Base-by-base conservation (phyloP, 1,140 invertebrate species). In the Steinernema feltiae region DNA sequence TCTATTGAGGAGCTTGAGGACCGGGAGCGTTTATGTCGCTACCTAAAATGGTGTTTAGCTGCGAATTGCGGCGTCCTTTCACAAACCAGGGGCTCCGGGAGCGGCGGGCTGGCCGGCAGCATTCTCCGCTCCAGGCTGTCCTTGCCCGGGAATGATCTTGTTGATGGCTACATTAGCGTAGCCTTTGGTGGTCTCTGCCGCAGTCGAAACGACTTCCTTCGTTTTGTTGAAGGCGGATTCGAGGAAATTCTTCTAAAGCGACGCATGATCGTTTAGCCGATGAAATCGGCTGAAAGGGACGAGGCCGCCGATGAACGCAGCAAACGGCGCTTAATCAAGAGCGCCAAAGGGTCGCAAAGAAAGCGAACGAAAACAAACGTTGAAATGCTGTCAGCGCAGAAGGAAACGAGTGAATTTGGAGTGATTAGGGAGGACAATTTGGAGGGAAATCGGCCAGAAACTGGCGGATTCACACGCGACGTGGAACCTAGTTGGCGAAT, bases 191-290 rank as follows among this genome's bases (percentile, higher is more conserved):
- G 53, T 63, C 24, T 63, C 53, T 3, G 53, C 53, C 3, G 53
- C 53, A 3, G 53, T 63, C 3, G 53, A 63, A 7, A 63, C 53
- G 53, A 63, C 53, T 21, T 63, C 53, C 24, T 63, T 63, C 12
- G 53, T 63, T 27, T 63, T 63, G 53, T 63, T 63, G 53, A 63
- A 63, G 53, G 53, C 53, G 24, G 53, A 63, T 27, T 63, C 53
- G 53, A 63, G 53, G 53, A 63, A 63, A 27, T 63, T 63, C 53
- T 63, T 63, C 53, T 63, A 21, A 63, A 63, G 24, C 15, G 53
- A 46, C 41, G 7, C 41, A n/a, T 46, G 53, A 21, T 63, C 18
- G 53, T 63, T 17, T 27, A 63, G 53, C 7, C 53, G 2, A 21
- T 7, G 15, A 15, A 15, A 63, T 15, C 24, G 24, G 53, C 53